These are phyloP conservation scores for Carcinoscorpius rotundicauda DNA, from an alignment of 1,140 invertebrate species.

Conservation along the genomic window DNA sequence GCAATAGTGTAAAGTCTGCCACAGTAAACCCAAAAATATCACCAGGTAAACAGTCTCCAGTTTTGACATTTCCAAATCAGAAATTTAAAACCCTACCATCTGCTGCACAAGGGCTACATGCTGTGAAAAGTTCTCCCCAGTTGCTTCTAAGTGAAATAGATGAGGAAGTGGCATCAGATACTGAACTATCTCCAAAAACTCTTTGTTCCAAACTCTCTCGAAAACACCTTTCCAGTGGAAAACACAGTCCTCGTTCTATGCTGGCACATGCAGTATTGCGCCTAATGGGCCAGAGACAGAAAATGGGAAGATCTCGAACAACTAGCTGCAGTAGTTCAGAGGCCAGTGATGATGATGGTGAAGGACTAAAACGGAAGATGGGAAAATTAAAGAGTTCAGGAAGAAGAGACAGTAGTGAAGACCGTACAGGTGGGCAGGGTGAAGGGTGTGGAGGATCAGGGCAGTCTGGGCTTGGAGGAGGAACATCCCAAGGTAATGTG, in stretches of 20 bases:
- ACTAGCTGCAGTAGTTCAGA: conserved; percentile 1
- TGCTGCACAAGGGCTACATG: conserved; percentile 34
- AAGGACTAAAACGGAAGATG: conserved; percentile 1
- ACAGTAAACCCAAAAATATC: too few species aligned
- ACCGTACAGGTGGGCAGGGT: neutral
- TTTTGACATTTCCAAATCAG: too few species aligned
- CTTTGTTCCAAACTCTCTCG: too few species aligned
- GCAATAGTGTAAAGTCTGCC: too few species aligned
- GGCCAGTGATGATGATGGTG: neutral
- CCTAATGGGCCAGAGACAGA: neutral
- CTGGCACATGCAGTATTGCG: neutral
- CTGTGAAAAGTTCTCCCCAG: conserved; percentile 45
- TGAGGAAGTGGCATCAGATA: conserved; percentile 38
- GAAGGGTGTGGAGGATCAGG: too few species aligned
- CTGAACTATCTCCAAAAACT: too few species aligned
- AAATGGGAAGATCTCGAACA: neutral
- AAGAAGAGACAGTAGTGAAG: neutral
- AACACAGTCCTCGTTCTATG: too few species aligned
- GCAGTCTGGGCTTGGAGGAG: too few species aligned
- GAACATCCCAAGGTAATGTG: too few species aligned
- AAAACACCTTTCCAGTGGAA: too few species aligned
- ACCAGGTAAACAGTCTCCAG: too few species aligned
- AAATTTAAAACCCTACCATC: neutral
- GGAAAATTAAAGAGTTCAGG: neutral
- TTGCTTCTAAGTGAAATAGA: conserved; percentile 55